These are phyloP conservation scores for Syngnathus scovelli DNA, from an alignment of 2,113 vertebrate species.

Conservation along the genomic window DNA sequence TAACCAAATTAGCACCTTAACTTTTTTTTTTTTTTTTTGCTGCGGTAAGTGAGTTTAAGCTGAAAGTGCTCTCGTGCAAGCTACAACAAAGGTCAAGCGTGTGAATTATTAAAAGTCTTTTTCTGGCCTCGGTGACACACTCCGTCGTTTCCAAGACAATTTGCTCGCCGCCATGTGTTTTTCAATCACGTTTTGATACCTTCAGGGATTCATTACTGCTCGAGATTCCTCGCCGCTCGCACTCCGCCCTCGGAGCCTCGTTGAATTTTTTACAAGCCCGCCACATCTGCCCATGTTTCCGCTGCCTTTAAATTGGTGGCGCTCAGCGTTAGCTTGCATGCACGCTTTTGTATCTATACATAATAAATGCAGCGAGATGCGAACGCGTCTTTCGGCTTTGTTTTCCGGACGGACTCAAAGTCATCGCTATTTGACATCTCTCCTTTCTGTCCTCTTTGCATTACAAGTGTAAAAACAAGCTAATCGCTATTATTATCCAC, in stretches of 20 bases:
- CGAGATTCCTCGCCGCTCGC: neutral
- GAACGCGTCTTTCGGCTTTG: neutral
- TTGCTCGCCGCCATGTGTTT: neutral
- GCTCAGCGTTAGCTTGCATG: neutral
- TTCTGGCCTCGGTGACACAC: neutral
- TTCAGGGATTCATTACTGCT: neutral
- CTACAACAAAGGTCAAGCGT: neutral
- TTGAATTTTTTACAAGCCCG: slow-evolving; percentile 4
- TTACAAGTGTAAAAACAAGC: neutral
- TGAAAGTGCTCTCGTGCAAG: neutral
- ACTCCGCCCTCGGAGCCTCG: neutral
- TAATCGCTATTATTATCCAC: neutral
- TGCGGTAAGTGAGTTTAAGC: neutral
- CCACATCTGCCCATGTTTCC: neutral
- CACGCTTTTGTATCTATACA: neutral
- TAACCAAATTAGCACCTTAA: too few relatives aligned
- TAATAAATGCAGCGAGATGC: neutral
- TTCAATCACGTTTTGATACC: neutral
- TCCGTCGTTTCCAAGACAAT: neutral
- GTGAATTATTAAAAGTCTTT: neutral
- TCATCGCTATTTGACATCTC: neutral
- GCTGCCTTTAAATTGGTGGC: neutral
- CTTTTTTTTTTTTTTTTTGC: neutral
- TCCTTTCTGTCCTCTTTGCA: neutral
- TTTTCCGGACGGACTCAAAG: neutral